These are phyloP conservation scores for Chaetophractus vellerosus DNA, from an alignment of 2,797 vertebrate species.

Conservation along the genomic window DNA sequence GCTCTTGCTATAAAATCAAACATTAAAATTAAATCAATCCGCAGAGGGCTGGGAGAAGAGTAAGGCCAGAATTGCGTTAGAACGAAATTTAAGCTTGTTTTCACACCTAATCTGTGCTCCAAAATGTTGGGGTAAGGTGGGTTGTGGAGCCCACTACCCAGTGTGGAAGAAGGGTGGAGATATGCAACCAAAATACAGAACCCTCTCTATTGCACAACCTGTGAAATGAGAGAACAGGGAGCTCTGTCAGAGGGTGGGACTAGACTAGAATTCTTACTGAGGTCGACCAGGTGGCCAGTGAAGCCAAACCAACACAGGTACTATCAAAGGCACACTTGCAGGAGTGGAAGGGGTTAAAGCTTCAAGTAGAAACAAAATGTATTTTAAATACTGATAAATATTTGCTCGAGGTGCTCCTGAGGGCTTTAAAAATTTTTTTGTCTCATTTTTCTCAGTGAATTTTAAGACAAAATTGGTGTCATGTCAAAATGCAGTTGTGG, in stretches of 20 bases:
- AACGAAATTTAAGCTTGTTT: slow-evolving; percentile 41
- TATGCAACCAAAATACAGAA: neutral
- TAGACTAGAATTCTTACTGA: neutral
- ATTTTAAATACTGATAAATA: slow-evolving; percentile 84
- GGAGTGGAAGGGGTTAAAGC: slow-evolving; percentile 85
- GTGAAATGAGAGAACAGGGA: neutral
- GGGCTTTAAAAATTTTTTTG: slow-evolving; percentile 63
- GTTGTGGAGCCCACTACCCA: neutral
- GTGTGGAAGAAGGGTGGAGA: neutral
- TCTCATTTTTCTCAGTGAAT: slow-evolving; percentile 75
- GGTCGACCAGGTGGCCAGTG: neutral
- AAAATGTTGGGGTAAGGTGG: neutral
- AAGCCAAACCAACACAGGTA: neutral
- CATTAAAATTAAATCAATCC: slow-evolving; percentile 48
- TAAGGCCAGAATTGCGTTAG: neutral
- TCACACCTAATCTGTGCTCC: neutral
- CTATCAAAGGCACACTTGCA: slow-evolving; percentile 85
- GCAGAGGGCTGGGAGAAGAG: slow-evolving; percentile 42
- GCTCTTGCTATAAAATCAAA: slow-evolving; percentile 55
- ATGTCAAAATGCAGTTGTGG: slow-evolving; percentile 9
- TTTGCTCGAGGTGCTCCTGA: slow-evolving; percentile 81
- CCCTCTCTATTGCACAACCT: slow-evolving; percentile 21
- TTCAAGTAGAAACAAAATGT: slow-evolving; percentile 84
- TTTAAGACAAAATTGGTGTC: slow-evolving; percentile 83
- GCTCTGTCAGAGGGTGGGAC: neutral